These are phyloP conservation scores for Lymantria monacha DNA, from an alignment of 2,888 invertebrate genomes.

Conservation along the genomic window DNA sequence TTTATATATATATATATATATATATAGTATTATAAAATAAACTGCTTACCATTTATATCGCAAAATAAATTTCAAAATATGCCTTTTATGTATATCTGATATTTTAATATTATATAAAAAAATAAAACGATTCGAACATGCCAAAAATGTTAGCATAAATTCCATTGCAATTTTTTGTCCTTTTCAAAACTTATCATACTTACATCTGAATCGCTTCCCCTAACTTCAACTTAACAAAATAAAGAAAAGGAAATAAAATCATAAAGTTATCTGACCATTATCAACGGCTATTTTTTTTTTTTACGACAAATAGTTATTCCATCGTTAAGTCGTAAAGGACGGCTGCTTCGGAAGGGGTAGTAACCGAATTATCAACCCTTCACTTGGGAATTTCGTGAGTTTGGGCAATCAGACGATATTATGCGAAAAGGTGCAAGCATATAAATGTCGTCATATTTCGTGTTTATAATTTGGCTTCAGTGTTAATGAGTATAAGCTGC, in stretches of 20 bases:
- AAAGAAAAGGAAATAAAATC: constrained; percentile 30
- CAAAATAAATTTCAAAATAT: too few species aligned
- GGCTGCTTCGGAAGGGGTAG: constrained; percentile 51
- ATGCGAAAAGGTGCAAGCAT: constrained; percentile 25
- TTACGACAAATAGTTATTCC: constrained; percentile 44
- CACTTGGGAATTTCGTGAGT: constrained; percentile 16
- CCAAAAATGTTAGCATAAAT: not conserved
- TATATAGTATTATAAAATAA: too few species aligned
- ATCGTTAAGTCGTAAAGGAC: constrained; percentile 56
- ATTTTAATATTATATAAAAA: not conserved
- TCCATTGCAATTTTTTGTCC: not conserved
- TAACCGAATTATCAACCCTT: constrained; percentile 28
- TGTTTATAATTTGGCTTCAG: constrained; percentile 8
- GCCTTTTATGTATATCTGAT: too few species aligned
- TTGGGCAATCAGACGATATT: constrained; percentile 5
- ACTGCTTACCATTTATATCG: too few species aligned
- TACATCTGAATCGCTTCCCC: constrained; percentile 10
- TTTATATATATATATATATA: too few species aligned
- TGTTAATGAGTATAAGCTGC: constrained; percentile 6
- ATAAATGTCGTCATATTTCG: constrained; percentile 3
- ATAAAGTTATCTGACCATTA: constrained; percentile 54
- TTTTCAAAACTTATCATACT: not conserved
- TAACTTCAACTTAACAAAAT: constrained; percentile 12
- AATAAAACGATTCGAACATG: too few species aligned
- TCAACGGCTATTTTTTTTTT: constrained; percentile 69